These are phyloP conservation scores for Cotesia chilonis DNA, from an alignment of 1,140 invertebrate species.

Conservation along the genomic window DNA sequence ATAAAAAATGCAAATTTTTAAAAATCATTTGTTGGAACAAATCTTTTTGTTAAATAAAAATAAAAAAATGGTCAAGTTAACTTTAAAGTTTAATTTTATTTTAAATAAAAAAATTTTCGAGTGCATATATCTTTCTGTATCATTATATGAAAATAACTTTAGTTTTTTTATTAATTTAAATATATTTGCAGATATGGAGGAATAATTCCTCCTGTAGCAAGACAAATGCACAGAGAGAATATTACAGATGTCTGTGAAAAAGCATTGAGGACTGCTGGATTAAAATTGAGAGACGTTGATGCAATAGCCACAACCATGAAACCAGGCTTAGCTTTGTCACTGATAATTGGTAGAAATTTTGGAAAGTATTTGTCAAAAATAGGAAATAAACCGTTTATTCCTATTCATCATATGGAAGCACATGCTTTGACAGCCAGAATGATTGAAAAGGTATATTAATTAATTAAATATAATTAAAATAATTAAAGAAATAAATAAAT, in stretches of 20 bases:
- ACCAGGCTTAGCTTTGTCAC: conserved; percentile 84
- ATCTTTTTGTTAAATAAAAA: no score
- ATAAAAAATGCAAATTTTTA: no score
- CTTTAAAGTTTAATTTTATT: no score
- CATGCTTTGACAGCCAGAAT: conserved; percentile 92
- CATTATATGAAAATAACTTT: neutral
- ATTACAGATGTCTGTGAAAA: conserved; percentile 79
- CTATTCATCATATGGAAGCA: conserved; percentile 98
- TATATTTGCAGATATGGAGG: conserved; percentile 80
- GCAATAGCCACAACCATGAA: conserved; percentile 91
- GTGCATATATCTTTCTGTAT: conserved; percentile 14
- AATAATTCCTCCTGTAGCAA: conserved; percentile 87
- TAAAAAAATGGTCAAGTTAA: no score
- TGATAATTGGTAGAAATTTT: conserved; percentile 85
- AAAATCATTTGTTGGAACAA: no score
- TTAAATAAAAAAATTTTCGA: neutral
- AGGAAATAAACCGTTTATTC: conserved; percentile 86
- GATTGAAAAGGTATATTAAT: conserved; percentile 65
- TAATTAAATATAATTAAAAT: conserved; percentile 20
- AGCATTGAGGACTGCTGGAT: conserved; percentile 72
- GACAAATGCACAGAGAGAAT: conserved; percentile 80
- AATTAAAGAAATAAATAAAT: conserved; percentile 13
- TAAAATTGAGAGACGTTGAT: conserved; percentile 80
- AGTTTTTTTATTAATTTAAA: conserved; percentile 31
- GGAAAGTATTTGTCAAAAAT: conserved; percentile 79